phyloP scores from a whole-genome alignment of 2,797 vertebrate genomes.

The Telmatherina bonti region DNA sequence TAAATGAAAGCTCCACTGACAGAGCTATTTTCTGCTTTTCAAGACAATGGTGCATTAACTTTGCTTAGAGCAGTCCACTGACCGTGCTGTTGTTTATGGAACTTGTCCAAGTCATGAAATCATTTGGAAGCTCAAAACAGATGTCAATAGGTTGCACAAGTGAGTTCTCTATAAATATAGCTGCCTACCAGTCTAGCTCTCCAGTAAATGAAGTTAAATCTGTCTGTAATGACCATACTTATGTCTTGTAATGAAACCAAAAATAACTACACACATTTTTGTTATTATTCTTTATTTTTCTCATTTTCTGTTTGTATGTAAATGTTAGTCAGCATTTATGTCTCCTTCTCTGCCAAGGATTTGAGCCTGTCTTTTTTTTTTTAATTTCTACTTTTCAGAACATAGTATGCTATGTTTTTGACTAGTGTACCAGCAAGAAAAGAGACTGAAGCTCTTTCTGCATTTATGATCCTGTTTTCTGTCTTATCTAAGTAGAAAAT shows the following conservation, averaged over 20 bases:
- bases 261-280: constrained; percentile 6
- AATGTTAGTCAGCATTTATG: not conserved
- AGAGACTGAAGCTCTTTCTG: not conserved
- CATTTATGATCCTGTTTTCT: constrained; percentile 6
- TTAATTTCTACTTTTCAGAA: not conserved
- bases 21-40: constrained; percentile 30
- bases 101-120: constrained; percentile 24
- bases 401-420: not conserved
- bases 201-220: not conserved
- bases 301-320: not conserved
- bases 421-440: not conserved
- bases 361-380: not conserved
- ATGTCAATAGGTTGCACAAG: constrained; percentile 1
- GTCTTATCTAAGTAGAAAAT: constrained; percentile 15
- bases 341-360: not conserved
- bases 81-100: not conserved
- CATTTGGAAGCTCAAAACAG: constrained; percentile 15
- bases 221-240: not conserved
- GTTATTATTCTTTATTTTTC: not conserved
- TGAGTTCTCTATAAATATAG: constrained; percentile 2
- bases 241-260: not conserved
- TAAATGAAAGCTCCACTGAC: constrained; percentile 36
- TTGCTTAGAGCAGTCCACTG: constrained; percentile 19
- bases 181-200: not conserved
- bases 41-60: constrained; percentile 27